Evolutionary conservation across 2,113 vertebrate genomes (phyloP).

Genomic region (Speoplatyrhinus poulsoni): DNA sequence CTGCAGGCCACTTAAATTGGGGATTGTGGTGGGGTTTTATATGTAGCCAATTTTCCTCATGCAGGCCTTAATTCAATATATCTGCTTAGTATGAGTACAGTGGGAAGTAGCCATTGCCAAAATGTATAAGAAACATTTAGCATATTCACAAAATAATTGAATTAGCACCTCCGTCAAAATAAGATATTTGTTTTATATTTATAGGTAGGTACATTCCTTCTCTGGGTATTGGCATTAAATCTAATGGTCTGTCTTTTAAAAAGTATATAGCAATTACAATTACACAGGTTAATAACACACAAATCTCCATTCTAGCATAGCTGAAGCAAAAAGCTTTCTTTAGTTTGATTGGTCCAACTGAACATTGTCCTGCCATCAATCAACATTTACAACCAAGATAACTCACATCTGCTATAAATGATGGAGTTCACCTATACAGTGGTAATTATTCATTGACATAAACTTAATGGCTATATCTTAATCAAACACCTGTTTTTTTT

Average conservation of each 20-base stretch:
- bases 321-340: conserved; percentile 30
- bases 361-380: conserved; percentile 14
- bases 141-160: no score
- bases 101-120: no score
- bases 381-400: conserved; percentile 16
- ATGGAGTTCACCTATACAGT: conserved; percentile 10
- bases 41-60: not conserved
- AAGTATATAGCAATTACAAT: conserved; percentile 23
- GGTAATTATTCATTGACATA: conserved; percentile 5
- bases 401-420: not conserved
- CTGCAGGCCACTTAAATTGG: not conserved
- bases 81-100: no score
- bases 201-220: not conserved
- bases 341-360: conserved; percentile 56
- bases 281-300: conserved; percentile 34
- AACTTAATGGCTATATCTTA: conserved; percentile 1
- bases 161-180: no score
- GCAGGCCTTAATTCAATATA: no score
- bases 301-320: conserved; percentile 27
- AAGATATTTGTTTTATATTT: no score
- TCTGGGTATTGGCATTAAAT: conserved; percentile 29
- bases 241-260: conserved; percentile 39
- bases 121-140: no score
- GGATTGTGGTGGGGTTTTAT: not conserved
- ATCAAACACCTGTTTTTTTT: conserved; percentile 9